A percentile compares a stretch with the other conserved stretches of the same genome.
These are phyloP conservation scores for Cantharis flavilabris DNA, from an alignment of 2,888 invertebrate species.

Conservation along the genomic window DNA sequence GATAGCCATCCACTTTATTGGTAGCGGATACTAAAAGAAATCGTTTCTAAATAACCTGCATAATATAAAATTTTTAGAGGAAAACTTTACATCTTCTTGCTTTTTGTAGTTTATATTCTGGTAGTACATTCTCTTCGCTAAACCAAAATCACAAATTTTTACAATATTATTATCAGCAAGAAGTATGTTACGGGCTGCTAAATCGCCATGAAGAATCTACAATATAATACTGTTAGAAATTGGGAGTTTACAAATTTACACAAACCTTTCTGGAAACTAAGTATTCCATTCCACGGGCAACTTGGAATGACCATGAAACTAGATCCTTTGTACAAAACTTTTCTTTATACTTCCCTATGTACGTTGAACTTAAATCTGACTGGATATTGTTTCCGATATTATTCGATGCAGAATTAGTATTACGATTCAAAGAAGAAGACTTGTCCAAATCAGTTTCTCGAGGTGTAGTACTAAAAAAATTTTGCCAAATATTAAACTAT, in stretches of 20 bases:
- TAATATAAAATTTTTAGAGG: no score
- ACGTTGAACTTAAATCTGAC: no score
- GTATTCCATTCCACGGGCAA: constrained; percentile 95
- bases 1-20: constrained; percentile 95
- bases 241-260: no score
- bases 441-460: no score
- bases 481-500: no score
- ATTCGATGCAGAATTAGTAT: constrained; percentile 30
- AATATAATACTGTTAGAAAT: constrained; percentile 25
- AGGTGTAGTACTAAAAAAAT: no score
- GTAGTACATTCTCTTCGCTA: constrained; percentile 84
- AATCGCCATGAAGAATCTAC: constrained; percentile 81
- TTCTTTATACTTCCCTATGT: no score
- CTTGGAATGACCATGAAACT: constrained; percentile 90
- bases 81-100: constrained; percentile 71
- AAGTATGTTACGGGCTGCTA: constrained; percentile 89
- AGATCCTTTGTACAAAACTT: constrained; percentile 81
- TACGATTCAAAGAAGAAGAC: background rate
- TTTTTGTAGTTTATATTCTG: constrained; percentile 90
- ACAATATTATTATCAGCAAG: constrained; percentile 89
- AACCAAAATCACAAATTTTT: constrained; percentile 95
- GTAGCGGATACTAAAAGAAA: constrained; percentile 69
- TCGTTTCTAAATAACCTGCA: no score
- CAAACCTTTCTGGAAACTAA: constrained; percentile 81
- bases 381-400: constrained; percentile 41